Conservation (phyloP, 2,113 vertebrate genomes). For the Eira barbara region DNA sequence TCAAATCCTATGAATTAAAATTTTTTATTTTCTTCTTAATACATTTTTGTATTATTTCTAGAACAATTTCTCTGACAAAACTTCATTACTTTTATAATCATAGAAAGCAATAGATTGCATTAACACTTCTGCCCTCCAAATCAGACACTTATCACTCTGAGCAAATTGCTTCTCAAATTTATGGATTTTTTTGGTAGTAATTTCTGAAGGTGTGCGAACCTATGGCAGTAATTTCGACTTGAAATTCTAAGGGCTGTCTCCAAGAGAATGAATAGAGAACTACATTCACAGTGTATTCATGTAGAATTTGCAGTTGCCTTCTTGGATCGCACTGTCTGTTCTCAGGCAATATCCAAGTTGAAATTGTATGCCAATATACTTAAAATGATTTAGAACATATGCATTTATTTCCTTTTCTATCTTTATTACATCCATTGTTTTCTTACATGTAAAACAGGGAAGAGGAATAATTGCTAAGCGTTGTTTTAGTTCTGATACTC, state of each 20-base stretch:
- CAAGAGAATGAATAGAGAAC: neutral
- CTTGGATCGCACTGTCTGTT: neutral
- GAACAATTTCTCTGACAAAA: neutral
- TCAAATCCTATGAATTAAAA: neutral
- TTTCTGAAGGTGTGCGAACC: neutral
- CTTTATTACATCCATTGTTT: neutral
- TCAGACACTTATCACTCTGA: neutral
- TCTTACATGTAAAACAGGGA: neutral
- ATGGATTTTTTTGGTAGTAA: neutral
- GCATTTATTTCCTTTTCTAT: conserved; percentile 19
- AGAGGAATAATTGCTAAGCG: neutral
- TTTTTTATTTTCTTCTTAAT: neutral
- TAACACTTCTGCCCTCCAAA: neutral
- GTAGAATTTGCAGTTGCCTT: neutral
- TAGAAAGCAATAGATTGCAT: conserved; percentile 8
- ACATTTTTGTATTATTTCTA: neutral
- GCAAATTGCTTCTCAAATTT: conserved; percentile 7
- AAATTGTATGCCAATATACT: neutral
- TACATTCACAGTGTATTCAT: neutral
- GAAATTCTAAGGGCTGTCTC: neutral
- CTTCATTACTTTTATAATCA: conserved; percentile 10
- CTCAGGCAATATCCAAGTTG: neutral
- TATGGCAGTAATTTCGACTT: conserved; percentile 20
- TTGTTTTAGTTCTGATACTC: neutral
- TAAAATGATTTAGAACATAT: neutral